phyloP scores from a whole-genome alignment of 1,140 invertebrate genomes.

The Samia ricini region DNA sequence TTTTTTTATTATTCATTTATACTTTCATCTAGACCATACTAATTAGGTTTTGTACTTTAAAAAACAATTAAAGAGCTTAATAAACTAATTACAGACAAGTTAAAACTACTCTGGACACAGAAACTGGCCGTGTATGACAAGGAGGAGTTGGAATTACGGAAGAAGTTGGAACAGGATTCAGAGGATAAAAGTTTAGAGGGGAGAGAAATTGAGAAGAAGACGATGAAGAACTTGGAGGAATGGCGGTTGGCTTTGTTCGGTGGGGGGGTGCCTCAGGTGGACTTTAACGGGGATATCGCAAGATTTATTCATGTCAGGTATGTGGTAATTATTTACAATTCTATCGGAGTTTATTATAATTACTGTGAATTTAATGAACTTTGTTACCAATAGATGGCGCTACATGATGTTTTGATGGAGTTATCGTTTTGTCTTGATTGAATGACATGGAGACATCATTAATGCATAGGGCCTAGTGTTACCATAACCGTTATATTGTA shows the following conservation, averaged over 20 bases:
- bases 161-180: slow-evolving; percentile 63
- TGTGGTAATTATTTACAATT: background rate
- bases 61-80: too few species aligned
- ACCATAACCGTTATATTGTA: too few species aligned
- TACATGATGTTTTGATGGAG: too few species aligned
- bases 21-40: too few species aligned
- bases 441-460: too few species aligned
- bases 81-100: slow-evolving; percentile 57
- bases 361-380: slow-evolving; percentile 16
- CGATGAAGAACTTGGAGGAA: slow-evolving; percentile 29
- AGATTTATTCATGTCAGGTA: slow-evolving; percentile 63
- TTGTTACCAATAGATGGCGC: too few species aligned
- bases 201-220: slow-evolving; percentile 25
- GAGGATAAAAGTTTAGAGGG: slow-evolving; percentile 9
- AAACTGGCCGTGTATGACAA: slow-evolving; percentile 72
- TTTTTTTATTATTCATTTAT: too few species aligned
- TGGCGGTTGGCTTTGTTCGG: slow-evolving; percentile 60
- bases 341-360: slow-evolving; percentile 6
- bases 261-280: slow-evolving; percentile 42
- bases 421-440: too few species aligned
- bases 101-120: slow-evolving; percentile 67
- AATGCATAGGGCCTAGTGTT: too few species aligned
- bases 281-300: slow-evolving; percentile 55
- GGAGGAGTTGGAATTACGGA: slow-evolving; percentile 75
- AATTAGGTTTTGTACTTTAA: too few species aligned